Evolutionary conservation across 2,888 invertebrate genomes (phyloP), one percentile per base, ranked within the genome.

Genomic region (Eupithecia exiguata): DNA sequence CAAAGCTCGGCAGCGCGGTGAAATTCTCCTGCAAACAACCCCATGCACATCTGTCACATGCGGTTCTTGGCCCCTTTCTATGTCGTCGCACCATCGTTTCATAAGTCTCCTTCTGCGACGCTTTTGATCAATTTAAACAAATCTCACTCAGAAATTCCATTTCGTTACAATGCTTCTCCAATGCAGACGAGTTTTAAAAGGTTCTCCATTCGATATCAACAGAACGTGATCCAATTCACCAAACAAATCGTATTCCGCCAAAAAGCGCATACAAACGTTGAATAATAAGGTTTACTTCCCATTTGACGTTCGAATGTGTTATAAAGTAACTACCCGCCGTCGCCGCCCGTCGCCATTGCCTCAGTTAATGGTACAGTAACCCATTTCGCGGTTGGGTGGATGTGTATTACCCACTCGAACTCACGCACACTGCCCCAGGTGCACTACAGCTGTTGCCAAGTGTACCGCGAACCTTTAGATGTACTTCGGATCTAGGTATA

Each of bases 321-420:
- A 74, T 66, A 66, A 66, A 40, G 66, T 66, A 38, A 40, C 40
- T 43, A 36, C 74, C 75, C 79, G 49, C 69, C 73, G 25, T 36
- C 67, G 70, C 78, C 69, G 68, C 77, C 69, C 73, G 25, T 36
- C 67, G 70, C 78, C 69, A 69, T 77, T 80, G 81, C 81, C 79
- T 75, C 75, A 77, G 76, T 84, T 87, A 85, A 89, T 87, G 84
- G 86, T 78, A 76, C 80, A 89, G 90, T 89, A 87, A 89, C 87
- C 86, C 87, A 87, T 91, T 90, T 88, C 87, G 84, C 86, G 88
- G 83, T 80, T 78, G 79, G 84, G 80, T 84, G 82, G 81, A 74
- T 79, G 77, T 72, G 80, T 81, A 83, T 88, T 85, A 86, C 82
- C 84, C 83, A 84, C 83, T 21, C 66, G 16, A 38, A 21, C 36